phyloP scores from a whole-genome alignment of 2,888 invertebrate genomes.

The Globia sparganii region DNA sequence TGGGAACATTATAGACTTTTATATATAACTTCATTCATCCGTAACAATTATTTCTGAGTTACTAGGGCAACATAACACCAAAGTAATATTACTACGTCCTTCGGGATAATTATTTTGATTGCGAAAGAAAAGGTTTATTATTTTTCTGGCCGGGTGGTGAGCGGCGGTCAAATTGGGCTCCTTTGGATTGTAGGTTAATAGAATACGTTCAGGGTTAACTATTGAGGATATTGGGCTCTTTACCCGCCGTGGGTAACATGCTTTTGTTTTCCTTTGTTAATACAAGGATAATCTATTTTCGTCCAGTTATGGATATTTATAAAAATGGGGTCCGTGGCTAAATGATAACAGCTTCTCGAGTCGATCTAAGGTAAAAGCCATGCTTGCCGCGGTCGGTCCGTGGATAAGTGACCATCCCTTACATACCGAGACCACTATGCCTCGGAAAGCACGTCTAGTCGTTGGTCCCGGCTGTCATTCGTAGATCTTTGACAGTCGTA shows the following conservation, averaged over 20 bases:
- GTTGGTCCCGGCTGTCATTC: background rate
- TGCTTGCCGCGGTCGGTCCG: background rate
- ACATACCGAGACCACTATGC: background rate
- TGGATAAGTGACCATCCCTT: background rate
- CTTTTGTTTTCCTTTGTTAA: slow-evolving; percentile 25
- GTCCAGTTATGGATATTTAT: background rate
- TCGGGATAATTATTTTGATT: slow-evolving; percentile 15
- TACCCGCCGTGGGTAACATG: slow-evolving; percentile 6
- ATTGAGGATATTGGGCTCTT: slow-evolving; percentile 7
- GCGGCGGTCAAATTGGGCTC: slow-evolving; percentile 14
- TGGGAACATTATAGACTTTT: too few relatives aligned
- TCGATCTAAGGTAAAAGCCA: background rate
- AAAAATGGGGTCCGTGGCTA: background rate
- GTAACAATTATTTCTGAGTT: slow-evolving; percentile 24
- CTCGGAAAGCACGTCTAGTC: background rate
- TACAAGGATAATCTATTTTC: slow-evolving; percentile 32
- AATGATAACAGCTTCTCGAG: too few relatives aligned
- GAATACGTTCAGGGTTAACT: slow-evolving; percentile 34
- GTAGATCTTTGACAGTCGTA: background rate
- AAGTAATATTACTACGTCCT: slow-evolving; percentile 22
- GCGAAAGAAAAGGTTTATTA: slow-evolving; percentile 33
- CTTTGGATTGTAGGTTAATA: slow-evolving; percentile 45
- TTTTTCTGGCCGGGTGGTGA: slow-evolving; percentile 15
- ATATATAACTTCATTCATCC: slow-evolving; percentile 11
- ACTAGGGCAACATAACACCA: slow-evolving; percentile 43